Conservation (phyloP, 2,888 invertebrate species). For the Hypena proboscidalis region DNA sequence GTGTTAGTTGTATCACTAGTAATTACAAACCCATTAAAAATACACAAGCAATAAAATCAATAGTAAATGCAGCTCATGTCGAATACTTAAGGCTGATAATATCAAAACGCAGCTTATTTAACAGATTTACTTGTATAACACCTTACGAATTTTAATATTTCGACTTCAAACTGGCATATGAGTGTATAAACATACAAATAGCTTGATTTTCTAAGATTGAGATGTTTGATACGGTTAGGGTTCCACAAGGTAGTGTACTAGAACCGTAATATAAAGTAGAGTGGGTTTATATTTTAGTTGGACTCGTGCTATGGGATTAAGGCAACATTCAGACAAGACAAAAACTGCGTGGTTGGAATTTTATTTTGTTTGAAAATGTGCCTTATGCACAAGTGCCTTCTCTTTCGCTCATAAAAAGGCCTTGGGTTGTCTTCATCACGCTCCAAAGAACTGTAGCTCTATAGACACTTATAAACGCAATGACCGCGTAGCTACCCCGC, state of each 20-base stretch:
- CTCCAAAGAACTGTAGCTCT: no score
- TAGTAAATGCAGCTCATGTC: constrained; percentile 15
- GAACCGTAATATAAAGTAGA: constrained; percentile 15
- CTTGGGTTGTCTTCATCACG: no score
- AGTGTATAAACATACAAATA: constrained; percentile 36
- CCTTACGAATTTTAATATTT: constrained; percentile 40
- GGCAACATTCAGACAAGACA: no score
- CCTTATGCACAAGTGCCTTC: no score
- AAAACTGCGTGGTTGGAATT: no score
- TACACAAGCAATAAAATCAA: constrained; percentile 20
- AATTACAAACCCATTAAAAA: constrained; percentile 17
- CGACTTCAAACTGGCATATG: constrained; percentile 29
- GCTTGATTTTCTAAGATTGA: constrained; percentile 37
- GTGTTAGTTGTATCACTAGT: no score
- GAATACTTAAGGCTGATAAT: constrained; percentile 7
- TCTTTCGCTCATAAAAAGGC: no score
- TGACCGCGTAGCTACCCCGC: no score
- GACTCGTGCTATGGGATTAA: constrained; percentile 7
- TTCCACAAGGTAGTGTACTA: constrained; percentile 14
- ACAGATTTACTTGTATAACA: constrained; percentile 27
- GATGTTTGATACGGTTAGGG: constrained; percentile 24
- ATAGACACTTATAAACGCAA: no score
- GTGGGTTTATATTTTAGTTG: constrained; percentile 10
- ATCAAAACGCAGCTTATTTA: constrained; percentile 26
- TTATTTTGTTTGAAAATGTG: no score